phyloP scores from a whole-genome alignment of 2,888 invertebrate species.

The Reticulitermes lucifugus region DNA sequence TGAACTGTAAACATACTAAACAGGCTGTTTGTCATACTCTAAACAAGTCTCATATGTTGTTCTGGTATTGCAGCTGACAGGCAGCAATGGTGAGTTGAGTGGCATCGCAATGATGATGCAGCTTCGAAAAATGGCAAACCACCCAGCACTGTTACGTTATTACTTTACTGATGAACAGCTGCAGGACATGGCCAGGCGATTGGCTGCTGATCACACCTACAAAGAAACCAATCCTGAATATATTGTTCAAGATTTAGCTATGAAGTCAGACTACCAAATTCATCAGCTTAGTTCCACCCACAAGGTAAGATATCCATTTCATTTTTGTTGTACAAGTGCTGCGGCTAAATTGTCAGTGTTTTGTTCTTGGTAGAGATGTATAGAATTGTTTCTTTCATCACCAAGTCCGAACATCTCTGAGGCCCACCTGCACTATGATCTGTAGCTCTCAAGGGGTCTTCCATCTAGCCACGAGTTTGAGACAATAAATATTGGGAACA shows the following conservation, averaged over 20 bases:
- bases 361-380: too few species aligned
- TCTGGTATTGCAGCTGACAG: slow-evolving; percentile 49
- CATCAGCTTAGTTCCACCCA: slow-evolving; percentile 80
- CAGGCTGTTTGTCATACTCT: too few species aligned
- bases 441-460: too few species aligned
- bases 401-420: too few species aligned
- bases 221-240: slow-evolving; percentile 83
- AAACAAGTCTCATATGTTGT: neutral
- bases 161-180: slow-evolving; percentile 76
- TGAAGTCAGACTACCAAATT: slow-evolving; percentile 93
- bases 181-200: slow-evolving; percentile 74
- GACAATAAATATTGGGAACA: neutral
- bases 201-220: slow-evolving; percentile 75
- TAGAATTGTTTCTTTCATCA: too few species aligned
- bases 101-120: slow-evolving; percentile 91
- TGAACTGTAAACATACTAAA: too few species aligned
- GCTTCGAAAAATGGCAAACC: slow-evolving; percentile 93
- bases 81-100: slow-evolving; percentile 58
- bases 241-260: slow-evolving; percentile 87
- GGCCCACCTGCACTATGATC: too few species aligned
- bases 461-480: neutral
- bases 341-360: too few species aligned
- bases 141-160: slow-evolving; percentile 85
- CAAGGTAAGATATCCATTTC: slow-evolving; percentile 63
- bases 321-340: too few species aligned